Evolutionary conservation across 1,140 invertebrate species (phyloP).

Genomic region (Maniola jurtina): DNA sequence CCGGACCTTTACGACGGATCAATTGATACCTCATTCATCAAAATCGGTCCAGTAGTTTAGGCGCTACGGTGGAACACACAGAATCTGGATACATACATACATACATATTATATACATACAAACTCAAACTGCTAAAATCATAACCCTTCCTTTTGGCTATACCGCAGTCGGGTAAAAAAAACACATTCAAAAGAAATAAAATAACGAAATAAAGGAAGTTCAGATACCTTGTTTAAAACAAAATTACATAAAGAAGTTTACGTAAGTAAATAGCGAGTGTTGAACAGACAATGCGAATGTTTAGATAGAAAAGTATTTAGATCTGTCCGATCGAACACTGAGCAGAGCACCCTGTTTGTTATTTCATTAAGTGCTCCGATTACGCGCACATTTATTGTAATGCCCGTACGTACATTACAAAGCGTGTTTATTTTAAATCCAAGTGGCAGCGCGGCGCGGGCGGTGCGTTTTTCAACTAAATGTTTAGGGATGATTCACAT

Average conservation of each 20-base stretch:
- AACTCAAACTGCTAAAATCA: too few relatives aligned
- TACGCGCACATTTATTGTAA: slow-evolving; percentile 71
- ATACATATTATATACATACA: too few relatives aligned
- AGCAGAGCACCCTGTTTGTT: slow-evolving; percentile 67
- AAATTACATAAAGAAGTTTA: background rate
- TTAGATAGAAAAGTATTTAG: slow-evolving; percentile 66
- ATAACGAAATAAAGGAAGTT: too few relatives aligned
- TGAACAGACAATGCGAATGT: slow-evolving; percentile 68
- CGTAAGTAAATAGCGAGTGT: slow-evolving; percentile 26
- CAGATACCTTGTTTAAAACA: background rate
- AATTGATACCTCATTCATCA: too few relatives aligned
- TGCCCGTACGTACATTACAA: slow-evolving; percentile 62
- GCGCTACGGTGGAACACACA: too few relatives aligned
- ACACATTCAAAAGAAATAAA: too few relatives aligned
- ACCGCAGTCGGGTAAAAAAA: too few relatives aligned
- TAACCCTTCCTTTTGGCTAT: too few relatives aligned
- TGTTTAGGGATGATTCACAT: slow-evolving; percentile 7
- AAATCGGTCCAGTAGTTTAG: too few relatives aligned
- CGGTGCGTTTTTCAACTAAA: slow-evolving; percentile 23
- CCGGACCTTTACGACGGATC: too few relatives aligned
- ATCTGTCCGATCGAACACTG: slow-evolving; percentile 56
- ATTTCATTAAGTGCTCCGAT: slow-evolving; percentile 68
- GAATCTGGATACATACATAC: too few relatives aligned
- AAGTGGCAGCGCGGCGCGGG: slow-evolving; percentile 16
- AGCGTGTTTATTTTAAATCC: slow-evolving; percentile 53